Base-by-base conservation (phyloP, 2,113 vertebrate species). In the Canis aureus region DNA sequence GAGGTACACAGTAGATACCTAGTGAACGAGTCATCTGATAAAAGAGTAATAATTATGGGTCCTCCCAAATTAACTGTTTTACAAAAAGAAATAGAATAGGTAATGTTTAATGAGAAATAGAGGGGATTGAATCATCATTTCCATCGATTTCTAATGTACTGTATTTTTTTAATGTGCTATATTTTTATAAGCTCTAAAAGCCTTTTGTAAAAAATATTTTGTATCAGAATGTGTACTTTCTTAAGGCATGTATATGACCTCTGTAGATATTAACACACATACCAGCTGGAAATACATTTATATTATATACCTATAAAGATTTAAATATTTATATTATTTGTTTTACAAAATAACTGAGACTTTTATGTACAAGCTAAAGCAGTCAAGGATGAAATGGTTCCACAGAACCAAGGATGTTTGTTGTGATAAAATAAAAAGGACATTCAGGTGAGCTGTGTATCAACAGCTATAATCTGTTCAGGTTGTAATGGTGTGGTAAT, bases 321-420 rank as follows among this genome's bases (percentile, higher is more conserved):
- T 88, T 80, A 84, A 92, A 62, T 92, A 69, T 55, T 87, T 87
- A 78, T 12, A 69, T 35, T 66, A 73, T 80, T 93, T 95, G 38
- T 67, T 76, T 90, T 90, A 60, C 71, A 93, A 90, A 83, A 76
- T 53, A 86, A 86, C 78, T 66, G 16, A 81, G 66, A 43, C 95
- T 73, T 95, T 86, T 95, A 29, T 69, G n/a, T 82, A 43, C 32
- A 69, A 69, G 60, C 88, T 64, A 91, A 82, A 84, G 69, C 78
- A 82, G 43, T 73, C 82, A n/a, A 66, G 60, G 32, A 86, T 87
- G n/a, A 95, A 95, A 78, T 93, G 81, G 16, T 78, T 96, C 49
- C 67, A 27, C 53, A 90, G 67, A 83, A 67, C 66, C 53, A 8
- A 8, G 49, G 73, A 74, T 38, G 20, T 94, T 79, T 73, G 9